A percentile compares a stretch with the other conserved stretches of the same genome.
Conservation (phyloP, 2,888 invertebrate genomes). For the Hipparchia semele region DNA sequence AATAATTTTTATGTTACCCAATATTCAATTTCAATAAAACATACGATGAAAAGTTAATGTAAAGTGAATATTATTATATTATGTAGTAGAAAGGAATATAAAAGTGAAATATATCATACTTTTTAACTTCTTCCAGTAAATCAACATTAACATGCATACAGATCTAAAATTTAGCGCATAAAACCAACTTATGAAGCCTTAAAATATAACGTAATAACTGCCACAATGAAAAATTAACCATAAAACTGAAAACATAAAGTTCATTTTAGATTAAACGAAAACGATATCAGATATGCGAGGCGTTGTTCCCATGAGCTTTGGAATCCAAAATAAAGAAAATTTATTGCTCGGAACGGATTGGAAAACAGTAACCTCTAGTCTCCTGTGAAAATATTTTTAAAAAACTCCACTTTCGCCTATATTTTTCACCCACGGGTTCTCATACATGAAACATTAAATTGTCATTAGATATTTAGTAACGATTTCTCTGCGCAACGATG, state of each 20-base stretch:
- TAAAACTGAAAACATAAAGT: not conserved
- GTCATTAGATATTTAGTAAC: not conserved
- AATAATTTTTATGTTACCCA: too few relatives aligned
- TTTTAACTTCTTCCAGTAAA: conserved; percentile 24
- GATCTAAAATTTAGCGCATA: conserved; percentile 27
- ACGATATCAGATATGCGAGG: conserved; percentile 18
- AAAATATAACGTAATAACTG: conserved; percentile 19
- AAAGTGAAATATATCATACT: conserved; percentile 5
- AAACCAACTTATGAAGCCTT: conserved; percentile 15
- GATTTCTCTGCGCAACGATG: not conserved
- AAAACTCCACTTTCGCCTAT: conserved; percentile 1
- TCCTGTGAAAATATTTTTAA: conserved; percentile 26
- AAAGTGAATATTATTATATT: not conserved
- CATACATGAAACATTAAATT: conserved; percentile 1
- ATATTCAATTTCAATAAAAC: not conserved
- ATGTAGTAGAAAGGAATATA: conserved; percentile 1
- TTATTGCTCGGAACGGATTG: conserved; percentile 44
- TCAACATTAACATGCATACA: conserved; percentile 23
- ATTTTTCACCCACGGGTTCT: conserved; percentile 5
- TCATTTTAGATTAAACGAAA: not conserved
- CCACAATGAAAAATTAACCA: conserved; percentile 13
- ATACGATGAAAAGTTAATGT: not conserved
- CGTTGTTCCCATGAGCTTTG: conserved; percentile 37
- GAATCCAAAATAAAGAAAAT: conserved; percentile 44
- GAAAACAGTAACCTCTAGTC: conserved; percentile 42